Evolutionary conservation across 2,113 vertebrate genomes (phyloP).

Genomic region (Picathartes gymnocephalus): DNA sequence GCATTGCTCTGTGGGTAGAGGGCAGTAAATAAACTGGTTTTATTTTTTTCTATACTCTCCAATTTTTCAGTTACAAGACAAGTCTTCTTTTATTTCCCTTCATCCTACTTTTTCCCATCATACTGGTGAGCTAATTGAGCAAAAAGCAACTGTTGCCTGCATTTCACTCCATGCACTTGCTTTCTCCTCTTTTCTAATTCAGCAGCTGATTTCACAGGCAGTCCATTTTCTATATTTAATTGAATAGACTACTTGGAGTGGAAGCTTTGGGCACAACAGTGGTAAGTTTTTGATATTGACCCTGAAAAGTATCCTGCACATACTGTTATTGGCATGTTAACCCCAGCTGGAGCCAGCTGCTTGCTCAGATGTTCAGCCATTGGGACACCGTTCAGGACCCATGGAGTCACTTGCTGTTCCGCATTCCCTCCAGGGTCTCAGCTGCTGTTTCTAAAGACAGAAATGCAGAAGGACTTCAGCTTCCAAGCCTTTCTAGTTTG

Average conservation of each 20-base stretch:
- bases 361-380: neutral
- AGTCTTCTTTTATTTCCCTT: neutral
- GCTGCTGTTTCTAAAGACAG: constrained; percentile 32
- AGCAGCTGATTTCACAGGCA: neutral
- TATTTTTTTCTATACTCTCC: neutral
- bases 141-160: neutral
- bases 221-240: neutral
- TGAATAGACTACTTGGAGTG: neutral
- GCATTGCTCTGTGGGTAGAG: neutral
- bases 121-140: neutral
- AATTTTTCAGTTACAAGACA: neutral
- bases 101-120: neutral
- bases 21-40: neutral
- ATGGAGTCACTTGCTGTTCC: neutral
- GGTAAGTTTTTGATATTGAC: neutral
- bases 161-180: neutral
- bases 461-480: neutral
- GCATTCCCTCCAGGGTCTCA: constrained; percentile 12
- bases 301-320: neutral
- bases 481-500: neutral
- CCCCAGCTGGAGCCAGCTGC: neutral
- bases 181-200: neutral
- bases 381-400: neutral
- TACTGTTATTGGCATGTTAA: neutral
- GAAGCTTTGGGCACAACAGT: neutral